Percentiles rank a stretch among this genome's conserved stretches.
Conservation (phyloP, 2,113 vertebrate genomes). For the Dicentrarchus labrax region DNA sequence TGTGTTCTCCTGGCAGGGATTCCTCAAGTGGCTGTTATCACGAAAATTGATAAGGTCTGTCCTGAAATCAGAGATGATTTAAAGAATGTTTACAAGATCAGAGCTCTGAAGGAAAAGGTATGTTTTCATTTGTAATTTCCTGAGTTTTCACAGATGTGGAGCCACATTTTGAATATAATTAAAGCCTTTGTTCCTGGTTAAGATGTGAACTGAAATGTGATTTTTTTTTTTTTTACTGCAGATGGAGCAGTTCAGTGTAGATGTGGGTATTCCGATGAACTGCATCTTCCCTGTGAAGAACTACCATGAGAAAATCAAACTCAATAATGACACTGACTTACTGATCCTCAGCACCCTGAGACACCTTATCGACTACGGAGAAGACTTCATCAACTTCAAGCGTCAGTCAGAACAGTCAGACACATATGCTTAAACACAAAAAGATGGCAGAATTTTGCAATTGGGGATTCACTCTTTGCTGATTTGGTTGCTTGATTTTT, state of each 20-base stretch:
- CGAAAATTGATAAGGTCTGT: slow-evolving; percentile 28
- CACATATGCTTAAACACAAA: too few species aligned
- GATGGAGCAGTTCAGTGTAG: background rate
- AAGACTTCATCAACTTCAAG: too few species aligned
- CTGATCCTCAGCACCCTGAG: slow-evolving; percentile 32
- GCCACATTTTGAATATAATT: too few species aligned
- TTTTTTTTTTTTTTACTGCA: background rate
- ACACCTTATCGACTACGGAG: background rate
- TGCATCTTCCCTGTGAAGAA: slow-evolving; percentile 55
- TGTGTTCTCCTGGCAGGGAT: slow-evolving; percentile 16
- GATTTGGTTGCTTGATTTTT: too few species aligned
- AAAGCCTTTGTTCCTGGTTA: background rate
- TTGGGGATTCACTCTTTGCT: too few species aligned
- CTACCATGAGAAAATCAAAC: slow-evolving; percentile 13
- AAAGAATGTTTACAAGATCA: slow-evolving; percentile 15
- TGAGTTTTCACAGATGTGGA: background rate
- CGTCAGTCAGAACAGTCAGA: too few species aligned
- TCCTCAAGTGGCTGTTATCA: slow-evolving; percentile 40
- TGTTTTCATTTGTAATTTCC: background rate
- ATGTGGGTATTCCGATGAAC: slow-evolving; percentile 11
- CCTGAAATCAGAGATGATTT: background rate
- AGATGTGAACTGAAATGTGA: background rate
- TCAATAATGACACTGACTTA: background rate
- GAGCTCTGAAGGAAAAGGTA: background rate
- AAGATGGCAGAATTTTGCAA: too few species aligned